These are phyloP conservation scores for Excalfactoria chinensis DNA, from an alignment of 2,113 vertebrate species.

Conservation along the genomic window DNA sequence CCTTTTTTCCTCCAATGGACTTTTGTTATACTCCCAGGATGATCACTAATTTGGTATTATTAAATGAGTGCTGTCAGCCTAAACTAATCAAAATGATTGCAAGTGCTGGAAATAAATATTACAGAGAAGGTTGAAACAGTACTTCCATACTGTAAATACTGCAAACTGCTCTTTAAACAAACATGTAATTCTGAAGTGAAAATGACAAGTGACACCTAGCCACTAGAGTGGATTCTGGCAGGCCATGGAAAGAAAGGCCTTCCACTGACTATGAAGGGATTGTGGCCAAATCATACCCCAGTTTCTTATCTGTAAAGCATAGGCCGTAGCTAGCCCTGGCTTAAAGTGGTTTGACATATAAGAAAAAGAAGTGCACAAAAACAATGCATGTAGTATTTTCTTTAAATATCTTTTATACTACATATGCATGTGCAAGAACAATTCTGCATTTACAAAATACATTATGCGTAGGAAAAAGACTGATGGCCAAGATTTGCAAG, in stretches of 20 bases:
- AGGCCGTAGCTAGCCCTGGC: neutral
- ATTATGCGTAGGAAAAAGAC: neutral
- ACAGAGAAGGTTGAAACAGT: neutral
- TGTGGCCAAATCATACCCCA: neutral
- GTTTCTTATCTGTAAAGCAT: neutral
- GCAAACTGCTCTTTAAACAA: neutral
- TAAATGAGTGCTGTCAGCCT: constrained; percentile 9
- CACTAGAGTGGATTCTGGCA: neutral
- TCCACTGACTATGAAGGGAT: neutral
- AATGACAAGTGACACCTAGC: neutral
- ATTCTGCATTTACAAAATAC: neutral
- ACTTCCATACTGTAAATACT: neutral
- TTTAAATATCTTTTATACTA: neutral
- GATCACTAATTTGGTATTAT: constrained; percentile 1
- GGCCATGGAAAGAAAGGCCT: neutral
- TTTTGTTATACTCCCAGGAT: neutral
- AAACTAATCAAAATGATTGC: neutral
- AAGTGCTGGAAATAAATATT: neutral
- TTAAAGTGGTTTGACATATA: neutral
- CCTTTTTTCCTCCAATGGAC: neutral
- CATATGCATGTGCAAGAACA: neutral
- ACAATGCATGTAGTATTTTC: neutral
- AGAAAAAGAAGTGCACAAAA: neutral
- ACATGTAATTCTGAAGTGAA: neutral
- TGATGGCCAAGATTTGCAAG: neutral